Evolutionary conservation across 1,140 invertebrate genomes (phyloP).

Genomic region (Hylaeus anthracinus): DNA sequence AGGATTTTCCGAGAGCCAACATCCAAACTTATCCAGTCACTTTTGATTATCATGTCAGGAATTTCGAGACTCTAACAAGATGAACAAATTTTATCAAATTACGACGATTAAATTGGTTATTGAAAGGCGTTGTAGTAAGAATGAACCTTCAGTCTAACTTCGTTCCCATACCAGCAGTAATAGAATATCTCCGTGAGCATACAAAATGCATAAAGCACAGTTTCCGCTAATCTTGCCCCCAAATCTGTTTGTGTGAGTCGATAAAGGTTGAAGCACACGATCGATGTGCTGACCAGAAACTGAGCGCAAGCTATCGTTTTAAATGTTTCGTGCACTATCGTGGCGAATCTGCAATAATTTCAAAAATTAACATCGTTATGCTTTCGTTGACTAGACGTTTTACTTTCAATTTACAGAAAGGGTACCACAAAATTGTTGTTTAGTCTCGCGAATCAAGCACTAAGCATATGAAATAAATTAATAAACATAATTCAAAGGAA

Average conservation of each 20-base stretch:
- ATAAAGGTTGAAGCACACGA: constrained; percentile 54
- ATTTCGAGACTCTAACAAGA: constrained; percentile 34
- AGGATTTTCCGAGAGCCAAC: constrained; percentile 7
- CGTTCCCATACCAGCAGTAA: constrained; percentile 83
- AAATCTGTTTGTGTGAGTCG: constrained; percentile 69
- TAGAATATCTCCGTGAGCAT: constrained; percentile 74
- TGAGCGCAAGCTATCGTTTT: constrained; percentile 45
- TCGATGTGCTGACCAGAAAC: constrained; percentile 46
- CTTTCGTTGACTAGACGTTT: constrained; percentile 8
- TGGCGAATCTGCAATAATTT: constrained; percentile 40
- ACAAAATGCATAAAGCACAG: constrained; percentile 50
- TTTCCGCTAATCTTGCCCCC: constrained; percentile 68
- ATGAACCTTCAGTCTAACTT: constrained; percentile 73
- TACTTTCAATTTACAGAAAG: no score
- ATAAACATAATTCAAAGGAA: no score
- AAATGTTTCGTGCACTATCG: constrained; percentile 48
- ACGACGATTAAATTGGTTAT: constrained; percentile 1
- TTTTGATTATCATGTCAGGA: constrained; percentile 21
- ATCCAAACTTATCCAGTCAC: constrained; percentile 21
- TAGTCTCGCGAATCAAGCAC: no score
- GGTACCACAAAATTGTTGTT: no score
- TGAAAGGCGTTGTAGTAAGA: no score
- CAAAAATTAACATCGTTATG: neutral
- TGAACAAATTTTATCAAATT: constrained; percentile 26
- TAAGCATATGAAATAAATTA: no score